A percentile compares a stretch with the other conserved stretches of the same genome.
Evolutionary conservation across 2,797 vertebrate genomes (phyloP).

Genomic region (Premnoplex brunnescens): DNA sequence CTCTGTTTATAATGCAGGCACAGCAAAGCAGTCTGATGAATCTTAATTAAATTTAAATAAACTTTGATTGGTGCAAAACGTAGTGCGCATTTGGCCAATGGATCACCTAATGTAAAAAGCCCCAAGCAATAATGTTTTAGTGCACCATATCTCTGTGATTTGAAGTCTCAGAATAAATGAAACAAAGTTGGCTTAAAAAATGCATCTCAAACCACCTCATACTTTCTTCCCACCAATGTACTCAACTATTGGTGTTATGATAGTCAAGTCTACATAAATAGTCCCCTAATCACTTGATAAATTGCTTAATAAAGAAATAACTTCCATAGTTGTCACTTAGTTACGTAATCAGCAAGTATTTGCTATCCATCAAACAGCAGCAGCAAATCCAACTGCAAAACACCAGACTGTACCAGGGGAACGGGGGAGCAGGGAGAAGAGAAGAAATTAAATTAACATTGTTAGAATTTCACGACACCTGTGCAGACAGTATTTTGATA

Average conservation of each 20-base stretch:
- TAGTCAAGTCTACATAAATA: not conserved
- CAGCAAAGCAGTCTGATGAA: not conserved
- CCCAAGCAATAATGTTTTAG: not conserved
- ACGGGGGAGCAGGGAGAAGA: not conserved
- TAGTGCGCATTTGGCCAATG: not conserved
- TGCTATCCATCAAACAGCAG: conserved; percentile 13
- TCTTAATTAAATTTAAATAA: conserved; percentile 17
- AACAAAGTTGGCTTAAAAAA: conserved; percentile 14
- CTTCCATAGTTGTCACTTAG: conserved; percentile 26
- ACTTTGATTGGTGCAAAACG: not conserved
- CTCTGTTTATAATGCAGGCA: not conserved
- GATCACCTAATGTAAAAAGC: not conserved
- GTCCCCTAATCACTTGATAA: conserved; percentile 22
- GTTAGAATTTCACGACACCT: not conserved
- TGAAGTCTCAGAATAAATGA: not conserved
- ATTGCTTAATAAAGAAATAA: conserved; percentile 43
- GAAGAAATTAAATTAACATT: not conserved
- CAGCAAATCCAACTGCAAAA: conserved; percentile 8
- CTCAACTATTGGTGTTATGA: not conserved
- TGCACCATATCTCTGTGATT: not conserved
- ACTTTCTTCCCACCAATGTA: not conserved
- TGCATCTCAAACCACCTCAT: not conserved
- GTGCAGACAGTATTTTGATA: conserved; percentile 3
- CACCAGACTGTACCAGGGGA: not conserved
- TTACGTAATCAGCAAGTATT: not conserved